These are phyloP conservation scores for Sebastes kiyomatsui DNA, from an alignment of 2,797 vertebrate species.

Conservation along the genomic window DNA sequence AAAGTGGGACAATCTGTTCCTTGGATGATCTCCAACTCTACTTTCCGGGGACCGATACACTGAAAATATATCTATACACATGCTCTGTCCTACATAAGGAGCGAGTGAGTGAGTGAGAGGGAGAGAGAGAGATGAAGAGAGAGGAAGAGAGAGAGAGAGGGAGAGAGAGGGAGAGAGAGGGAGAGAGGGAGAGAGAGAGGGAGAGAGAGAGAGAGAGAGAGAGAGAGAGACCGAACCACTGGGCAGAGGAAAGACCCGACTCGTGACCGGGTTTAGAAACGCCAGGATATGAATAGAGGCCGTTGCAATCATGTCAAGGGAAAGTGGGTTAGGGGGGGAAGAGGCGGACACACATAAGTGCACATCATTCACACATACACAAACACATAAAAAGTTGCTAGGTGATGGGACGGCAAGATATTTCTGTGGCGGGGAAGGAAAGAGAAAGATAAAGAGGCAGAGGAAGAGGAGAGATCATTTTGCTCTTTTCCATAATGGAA, in stretches of 20 bases:
- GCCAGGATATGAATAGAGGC: constrained; percentile 33
- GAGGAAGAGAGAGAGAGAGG: fast-evolving
- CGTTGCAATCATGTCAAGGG: constrained; percentile 16
- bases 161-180: too few relatives aligned
- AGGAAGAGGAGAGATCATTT: constrained; percentile 12
- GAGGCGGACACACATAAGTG: background rate
- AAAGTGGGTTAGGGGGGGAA: constrained; percentile 22
- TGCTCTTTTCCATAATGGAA: constrained; percentile 17
- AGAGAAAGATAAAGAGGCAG: background rate
- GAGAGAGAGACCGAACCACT: background rate
- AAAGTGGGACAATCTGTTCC: constrained; percentile 90
- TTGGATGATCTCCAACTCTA: constrained; percentile 88
- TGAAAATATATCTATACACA: constrained; percentile 88
- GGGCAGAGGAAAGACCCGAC: constrained; percentile 24
- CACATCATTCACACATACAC: constrained; percentile 19
- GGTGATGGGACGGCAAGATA: constrained; percentile 48
- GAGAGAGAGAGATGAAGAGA: background rate
- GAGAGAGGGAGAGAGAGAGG: background rate
- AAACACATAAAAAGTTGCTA: constrained; percentile 60
- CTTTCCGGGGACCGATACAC: constrained; percentile 87
- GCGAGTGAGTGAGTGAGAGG: constrained; percentile 48
- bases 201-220: background rate
- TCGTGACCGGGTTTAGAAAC: constrained; percentile 50
- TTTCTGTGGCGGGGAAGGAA: constrained; percentile 18
- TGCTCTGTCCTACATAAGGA: constrained; percentile 85